Percentiles rank a stretch among this genome's conserved stretches.
phyloP scores from a whole-genome alignment of 2,797 vertebrate genomes.

The Eulemur coronatus region DNA sequence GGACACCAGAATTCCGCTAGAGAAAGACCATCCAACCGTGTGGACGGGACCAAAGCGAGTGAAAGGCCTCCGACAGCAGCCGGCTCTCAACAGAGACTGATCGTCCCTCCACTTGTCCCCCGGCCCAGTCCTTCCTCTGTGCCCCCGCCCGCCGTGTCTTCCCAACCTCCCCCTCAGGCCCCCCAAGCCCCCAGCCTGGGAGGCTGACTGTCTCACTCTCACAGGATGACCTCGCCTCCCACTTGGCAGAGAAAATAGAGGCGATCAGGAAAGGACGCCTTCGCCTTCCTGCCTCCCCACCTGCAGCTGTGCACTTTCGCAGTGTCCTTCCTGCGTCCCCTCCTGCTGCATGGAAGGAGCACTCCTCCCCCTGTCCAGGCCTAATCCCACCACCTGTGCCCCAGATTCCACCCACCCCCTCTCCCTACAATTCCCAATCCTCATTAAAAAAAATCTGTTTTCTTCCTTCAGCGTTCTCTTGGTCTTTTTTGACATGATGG shows the following conservation, averaged over 20 bases:
- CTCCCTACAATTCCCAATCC: not conserved
- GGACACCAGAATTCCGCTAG: not conserved
- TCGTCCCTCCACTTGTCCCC: not conserved
- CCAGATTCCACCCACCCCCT: not conserved
- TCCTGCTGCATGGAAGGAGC: not conserved
- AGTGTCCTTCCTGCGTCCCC: conserved; percentile 37
- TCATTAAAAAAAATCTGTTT: too few relatives aligned
- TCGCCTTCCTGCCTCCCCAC: conserved; percentile 69
- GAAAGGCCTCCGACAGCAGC: not conserved
- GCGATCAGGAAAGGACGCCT: conserved; percentile 41
- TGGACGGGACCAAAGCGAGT: not conserved
- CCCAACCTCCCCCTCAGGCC: not conserved
- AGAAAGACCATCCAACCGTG: not conserved
- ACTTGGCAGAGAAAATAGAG: conserved; percentile 70
- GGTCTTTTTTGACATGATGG: too few relatives aligned
- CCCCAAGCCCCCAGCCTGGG: not conserved
- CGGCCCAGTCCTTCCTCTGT: not conserved
- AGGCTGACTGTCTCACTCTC: not conserved
- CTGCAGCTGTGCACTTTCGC: not conserved
- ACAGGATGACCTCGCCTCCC: conserved; percentile 32
- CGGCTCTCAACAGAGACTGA: not conserved
- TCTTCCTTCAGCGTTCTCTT: too few relatives aligned
- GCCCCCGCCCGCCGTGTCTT: accelerated
- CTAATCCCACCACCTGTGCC: conserved; percentile 27
- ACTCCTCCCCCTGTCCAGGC: not conserved